Evolutionary conservation across 1,140 invertebrate genomes (phyloP).

Genomic region (Nixonia krombeini): DNA sequence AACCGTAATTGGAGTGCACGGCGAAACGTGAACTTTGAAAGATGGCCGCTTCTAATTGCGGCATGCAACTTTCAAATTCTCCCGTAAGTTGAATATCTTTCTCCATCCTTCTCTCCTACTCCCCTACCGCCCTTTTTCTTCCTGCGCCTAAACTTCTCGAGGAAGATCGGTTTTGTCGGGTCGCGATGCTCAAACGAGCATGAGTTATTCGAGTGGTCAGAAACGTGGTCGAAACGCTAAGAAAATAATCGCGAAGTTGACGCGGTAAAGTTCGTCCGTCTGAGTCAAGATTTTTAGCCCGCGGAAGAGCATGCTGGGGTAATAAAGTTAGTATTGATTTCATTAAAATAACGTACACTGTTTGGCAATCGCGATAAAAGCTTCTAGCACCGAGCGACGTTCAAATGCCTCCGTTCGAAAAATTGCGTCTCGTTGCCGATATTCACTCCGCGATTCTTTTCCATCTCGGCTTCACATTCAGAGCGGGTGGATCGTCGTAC

Average conservation of each 20-base stretch:
- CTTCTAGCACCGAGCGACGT: slow-evolving; percentile 2
- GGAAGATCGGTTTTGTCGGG: not conserved
- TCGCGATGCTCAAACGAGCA: slow-evolving; percentile 9
- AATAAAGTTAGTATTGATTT: slow-evolving; percentile 30
- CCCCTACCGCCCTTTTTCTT: slow-evolving; percentile 8
- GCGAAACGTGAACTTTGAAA: slow-evolving; percentile 38
- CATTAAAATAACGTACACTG: slow-evolving; percentile 25
- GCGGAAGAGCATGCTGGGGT: too few species aligned
- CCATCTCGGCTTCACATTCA: too few species aligned
- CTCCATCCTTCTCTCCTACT: slow-evolving; percentile 2
- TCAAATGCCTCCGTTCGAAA: too few species aligned
- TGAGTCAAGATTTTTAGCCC: not conserved
- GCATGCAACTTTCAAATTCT: slow-evolving; percentile 47
- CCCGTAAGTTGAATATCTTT: slow-evolving; percentile 5
- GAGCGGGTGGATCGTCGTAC: too few species aligned
- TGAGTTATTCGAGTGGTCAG: not conserved
- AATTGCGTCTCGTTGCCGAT: too few species aligned
- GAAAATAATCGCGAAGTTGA: slow-evolving; percentile 11
- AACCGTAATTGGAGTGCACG: slow-evolving; percentile 50
- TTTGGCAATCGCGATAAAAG: slow-evolving; percentile 28
- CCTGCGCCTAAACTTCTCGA: slow-evolving; percentile 1
- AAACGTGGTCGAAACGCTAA: slow-evolving; percentile 3
- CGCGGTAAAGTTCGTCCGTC: slow-evolving; percentile 8
- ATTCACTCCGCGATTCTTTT: not conserved
- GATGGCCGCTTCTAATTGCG: slow-evolving; percentile 42